Evolutionary conservation across 2,888 invertebrate genomes (phyloP).

Genomic region (Ceratothoa steindachneri): DNA sequence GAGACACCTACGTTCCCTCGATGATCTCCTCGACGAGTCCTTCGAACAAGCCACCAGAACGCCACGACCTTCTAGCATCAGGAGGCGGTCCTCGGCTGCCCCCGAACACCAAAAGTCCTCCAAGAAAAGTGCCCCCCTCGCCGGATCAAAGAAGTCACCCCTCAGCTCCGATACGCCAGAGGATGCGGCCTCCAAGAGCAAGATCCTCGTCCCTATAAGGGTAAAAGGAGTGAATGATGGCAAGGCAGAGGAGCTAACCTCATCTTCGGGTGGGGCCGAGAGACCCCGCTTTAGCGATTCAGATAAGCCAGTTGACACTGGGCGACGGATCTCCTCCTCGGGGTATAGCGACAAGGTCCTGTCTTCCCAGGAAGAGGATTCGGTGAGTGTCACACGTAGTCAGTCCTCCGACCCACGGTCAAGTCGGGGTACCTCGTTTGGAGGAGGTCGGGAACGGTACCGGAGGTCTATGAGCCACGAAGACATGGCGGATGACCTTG

Average conservation of each 20-base stretch:
- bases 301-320: slow-evolving; percentile 33
- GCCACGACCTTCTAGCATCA: slow-evolving; percentile 41
- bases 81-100: slow-evolving; percentile 35
- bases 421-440: slow-evolving; percentile 1
- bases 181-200: slow-evolving; percentile 39
- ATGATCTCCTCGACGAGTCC: slow-evolving; percentile 44
- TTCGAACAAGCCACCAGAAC: slow-evolving; percentile 33
- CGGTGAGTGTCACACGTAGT: slow-evolving; percentile 43
- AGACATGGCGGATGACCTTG: slow-evolving; percentile 48
- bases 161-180: slow-evolving; percentile 15
- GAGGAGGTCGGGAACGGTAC: slow-evolving; percentile 26
- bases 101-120: slow-evolving; percentile 26
- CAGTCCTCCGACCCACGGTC: slow-evolving; percentile 28
- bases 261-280: slow-evolving; percentile 33
- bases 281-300: slow-evolving; percentile 38
- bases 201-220: slow-evolving; percentile 45
- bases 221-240: slow-evolving; percentile 32
- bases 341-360: slow-evolving; percentile 35
- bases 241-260: slow-evolving; percentile 30
- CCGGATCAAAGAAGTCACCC: slow-evolving; percentile 2
- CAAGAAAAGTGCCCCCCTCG: neutral
- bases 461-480: slow-evolving; percentile 48
- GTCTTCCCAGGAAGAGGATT: slow-evolving; percentile 41
- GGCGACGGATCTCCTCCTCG: slow-evolving; percentile 33
- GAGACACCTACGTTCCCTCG: slow-evolving; percentile 42